Evolutionary conservation across 1,140 invertebrate genomes (phyloP).

Genomic region (Pemphigus obesinymphae): DNA sequence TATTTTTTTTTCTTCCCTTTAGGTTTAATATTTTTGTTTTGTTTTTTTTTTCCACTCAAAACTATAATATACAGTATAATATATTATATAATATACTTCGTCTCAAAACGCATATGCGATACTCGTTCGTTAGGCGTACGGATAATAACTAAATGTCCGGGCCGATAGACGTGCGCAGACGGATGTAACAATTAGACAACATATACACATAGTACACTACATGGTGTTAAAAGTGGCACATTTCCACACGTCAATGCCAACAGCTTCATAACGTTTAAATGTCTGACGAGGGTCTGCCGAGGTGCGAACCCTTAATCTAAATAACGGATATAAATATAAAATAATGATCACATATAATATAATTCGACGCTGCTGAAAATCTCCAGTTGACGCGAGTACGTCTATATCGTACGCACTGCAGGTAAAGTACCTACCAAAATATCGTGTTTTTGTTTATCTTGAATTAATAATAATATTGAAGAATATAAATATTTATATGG

Average conservation of each 20-base stretch:
- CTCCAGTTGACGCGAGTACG: background rate
- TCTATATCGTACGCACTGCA: background rate
- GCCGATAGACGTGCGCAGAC: background rate
- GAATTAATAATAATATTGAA: too few relatives aligned
- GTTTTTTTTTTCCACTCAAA: background rate
- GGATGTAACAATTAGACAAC: background rate
- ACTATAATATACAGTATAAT: background rate
- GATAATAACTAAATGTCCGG: background rate
- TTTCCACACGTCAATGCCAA: slow-evolving; percentile 6
- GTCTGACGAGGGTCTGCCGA: background rate
- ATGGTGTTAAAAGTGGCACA: background rate
- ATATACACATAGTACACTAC: background rate
- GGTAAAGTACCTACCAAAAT: too few relatives aligned
- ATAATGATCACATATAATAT: background rate
- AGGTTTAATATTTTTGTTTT: background rate
- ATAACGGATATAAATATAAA: background rate
- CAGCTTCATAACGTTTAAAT: slow-evolving; percentile 5
- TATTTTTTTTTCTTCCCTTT: background rate
- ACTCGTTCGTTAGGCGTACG: background rate
- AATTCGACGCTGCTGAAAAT: background rate
- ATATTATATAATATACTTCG: background rate
- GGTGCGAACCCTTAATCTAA: background rate
- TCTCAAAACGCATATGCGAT: background rate
- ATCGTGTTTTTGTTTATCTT: too few relatives aligned
- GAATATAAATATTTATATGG: too few relatives aligned